Evolutionary conservation across 2,888 invertebrate genomes (phyloP).

Genomic region (Thereva unica): DNA sequence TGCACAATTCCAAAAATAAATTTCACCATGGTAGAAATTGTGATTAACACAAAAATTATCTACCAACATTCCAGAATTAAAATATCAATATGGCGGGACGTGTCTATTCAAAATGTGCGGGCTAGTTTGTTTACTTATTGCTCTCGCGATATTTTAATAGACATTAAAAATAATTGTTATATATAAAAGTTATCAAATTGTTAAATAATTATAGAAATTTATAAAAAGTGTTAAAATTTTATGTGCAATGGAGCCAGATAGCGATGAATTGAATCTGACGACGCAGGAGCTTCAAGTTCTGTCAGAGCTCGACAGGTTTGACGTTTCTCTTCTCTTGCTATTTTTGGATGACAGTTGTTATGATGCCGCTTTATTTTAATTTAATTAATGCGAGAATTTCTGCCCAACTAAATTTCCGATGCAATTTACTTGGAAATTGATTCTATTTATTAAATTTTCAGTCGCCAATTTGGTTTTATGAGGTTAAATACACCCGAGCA

Average conservation of each 20-base stretch:
- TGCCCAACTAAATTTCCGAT: background rate
- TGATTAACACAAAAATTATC: background rate
- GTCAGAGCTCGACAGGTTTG: slow-evolving; percentile 84
- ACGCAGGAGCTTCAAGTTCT: slow-evolving; percentile 83
- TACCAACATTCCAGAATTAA: slow-evolving; percentile 31
- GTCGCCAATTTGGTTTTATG: slow-evolving; percentile 90
- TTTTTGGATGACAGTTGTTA: slow-evolving; percentile 13
- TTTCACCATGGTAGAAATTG: background rate
- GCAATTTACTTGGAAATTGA: background rate
- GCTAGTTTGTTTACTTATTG: slow-evolving; percentile 44
- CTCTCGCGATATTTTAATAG: slow-evolving; percentile 38
- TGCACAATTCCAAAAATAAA: background rate
- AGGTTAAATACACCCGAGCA: slow-evolving; percentile 81
- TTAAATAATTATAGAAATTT: background rate
- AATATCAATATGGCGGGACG: slow-evolving; percentile 46
- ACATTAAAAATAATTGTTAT: slow-evolving; percentile 43
- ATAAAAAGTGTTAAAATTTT: slow-evolving; percentile 6
- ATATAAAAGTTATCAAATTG: slow-evolving; percentile 29
- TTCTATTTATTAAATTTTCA: slow-evolving; percentile 57
- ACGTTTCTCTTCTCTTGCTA: slow-evolving; percentile 35
- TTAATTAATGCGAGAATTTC: background rate
- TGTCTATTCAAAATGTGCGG: slow-evolving; percentile 45
- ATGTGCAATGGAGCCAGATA: slow-evolving; percentile 28
- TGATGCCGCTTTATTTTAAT: too few relatives aligned
- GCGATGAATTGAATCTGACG: slow-evolving; percentile 60